phyloP scores from a whole-genome alignment of 2,797 vertebrate genomes.

The Hyperoplus immaculatus region DNA sequence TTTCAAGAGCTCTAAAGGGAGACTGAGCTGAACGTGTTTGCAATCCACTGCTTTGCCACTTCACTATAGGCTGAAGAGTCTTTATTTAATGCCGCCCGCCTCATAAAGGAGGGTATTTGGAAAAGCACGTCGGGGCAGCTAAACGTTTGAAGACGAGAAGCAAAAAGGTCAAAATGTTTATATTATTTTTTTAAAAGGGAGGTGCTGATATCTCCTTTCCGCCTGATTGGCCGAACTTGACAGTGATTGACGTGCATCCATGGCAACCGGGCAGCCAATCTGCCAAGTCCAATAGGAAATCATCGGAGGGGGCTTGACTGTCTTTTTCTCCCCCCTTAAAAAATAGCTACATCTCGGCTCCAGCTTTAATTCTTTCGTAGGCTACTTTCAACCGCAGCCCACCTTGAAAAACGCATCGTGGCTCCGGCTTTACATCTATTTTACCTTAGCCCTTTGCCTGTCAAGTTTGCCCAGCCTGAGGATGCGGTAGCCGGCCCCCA shows the following conservation, averaged over 20 bases:
- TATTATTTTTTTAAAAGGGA: slow-evolving; percentile 84
- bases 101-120: slow-evolving; percentile 68
- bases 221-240: slow-evolving; percentile 92
- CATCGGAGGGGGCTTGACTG: slow-evolving; percentile 85
- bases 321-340: slow-evolving; percentile 85
- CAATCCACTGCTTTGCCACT: slow-evolving; percentile 35
- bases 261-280: slow-evolving; percentile 92
- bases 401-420: slow-evolving; percentile 80
- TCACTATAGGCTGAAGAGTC: slow-evolving; percentile 53
- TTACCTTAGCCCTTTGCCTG: slow-evolving; percentile 72
- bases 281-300: slow-evolving; percentile 93
- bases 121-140: slow-evolving; percentile 61
- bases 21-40: slow-evolving; percentile 54
- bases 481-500: slow-evolving; percentile 81
- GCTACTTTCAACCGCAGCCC: slow-evolving; percentile 73
- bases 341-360: slow-evolving; percentile 84
- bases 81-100: slow-evolving; percentile 55
- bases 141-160: slow-evolving; percentile 76
- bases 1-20: slow-evolving; percentile 51
- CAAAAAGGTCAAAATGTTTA: slow-evolving; percentile 88
- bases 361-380: slow-evolving; percentile 82
- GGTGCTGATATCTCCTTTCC: slow-evolving; percentile 86
- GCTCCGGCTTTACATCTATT: slow-evolving; percentile 76
- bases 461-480: slow-evolving; percentile 77
- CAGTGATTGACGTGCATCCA: slow-evolving; percentile 95